These are phyloP conservation scores for Alauda arvensis DNA, from an alignment of 2,797 vertebrate genomes.

Conservation along the genomic window DNA sequence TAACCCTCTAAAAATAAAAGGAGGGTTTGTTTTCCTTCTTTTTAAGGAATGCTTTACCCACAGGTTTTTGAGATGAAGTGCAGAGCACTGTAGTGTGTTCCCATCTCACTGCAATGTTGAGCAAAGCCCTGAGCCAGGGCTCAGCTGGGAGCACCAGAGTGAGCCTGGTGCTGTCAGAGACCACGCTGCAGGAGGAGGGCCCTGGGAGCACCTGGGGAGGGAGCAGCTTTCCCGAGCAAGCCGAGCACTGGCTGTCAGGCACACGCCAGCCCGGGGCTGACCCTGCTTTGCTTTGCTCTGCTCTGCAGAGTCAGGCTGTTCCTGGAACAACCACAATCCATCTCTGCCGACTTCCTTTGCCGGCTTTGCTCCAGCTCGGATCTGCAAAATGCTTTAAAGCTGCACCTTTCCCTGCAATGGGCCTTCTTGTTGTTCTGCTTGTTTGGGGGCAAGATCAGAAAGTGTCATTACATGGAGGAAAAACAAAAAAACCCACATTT, in stretches of 20 bases:
- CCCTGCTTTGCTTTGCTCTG: neutral
- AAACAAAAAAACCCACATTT: slow-evolving; percentile 11
- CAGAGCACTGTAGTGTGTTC: neutral
- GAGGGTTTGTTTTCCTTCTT: neutral
- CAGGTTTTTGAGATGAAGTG: neutral
- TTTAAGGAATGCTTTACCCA: neutral
- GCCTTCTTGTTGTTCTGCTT: slow-evolving; percentile 27
- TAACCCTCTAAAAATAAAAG: neutral
- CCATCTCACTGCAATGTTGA: rapidly evolving
- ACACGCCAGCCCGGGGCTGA: rapidly evolving
- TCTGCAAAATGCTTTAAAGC: slow-evolving; percentile 38
- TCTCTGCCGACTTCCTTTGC: neutral
- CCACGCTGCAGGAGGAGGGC: neutral
- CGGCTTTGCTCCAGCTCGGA: neutral
- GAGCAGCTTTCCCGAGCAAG: neutral
- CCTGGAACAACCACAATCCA: neutral
- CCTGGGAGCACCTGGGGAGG: neutral
- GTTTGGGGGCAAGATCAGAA: neutral
- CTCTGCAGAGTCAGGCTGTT: neutral
- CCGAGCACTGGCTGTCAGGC: rapidly evolving
- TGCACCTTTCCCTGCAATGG: neutral
- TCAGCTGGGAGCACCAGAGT: neutral
- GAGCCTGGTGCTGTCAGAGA: neutral
- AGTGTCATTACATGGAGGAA: slow-evolving; percentile 20
- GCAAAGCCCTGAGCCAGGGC: neutral